Evolutionary conservation across 2,888 invertebrate genomes (phyloP).

Genomic region (Drosophila subsilvestris): DNA sequence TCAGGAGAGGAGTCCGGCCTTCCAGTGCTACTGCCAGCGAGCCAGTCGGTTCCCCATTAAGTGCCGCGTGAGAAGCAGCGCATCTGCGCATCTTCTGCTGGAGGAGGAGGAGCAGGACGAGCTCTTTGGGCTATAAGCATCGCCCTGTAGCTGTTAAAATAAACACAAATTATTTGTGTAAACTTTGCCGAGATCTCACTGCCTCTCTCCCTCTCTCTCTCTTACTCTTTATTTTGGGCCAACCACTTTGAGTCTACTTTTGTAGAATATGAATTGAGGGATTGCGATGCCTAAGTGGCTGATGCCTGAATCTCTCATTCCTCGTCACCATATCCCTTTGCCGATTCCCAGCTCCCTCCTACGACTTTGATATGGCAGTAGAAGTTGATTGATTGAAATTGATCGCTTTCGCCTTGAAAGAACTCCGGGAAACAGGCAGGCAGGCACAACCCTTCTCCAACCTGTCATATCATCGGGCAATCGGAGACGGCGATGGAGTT

Average conservation of each 20-base stretch:
- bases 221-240: background rate
- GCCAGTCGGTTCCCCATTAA: conserved; percentile 57
- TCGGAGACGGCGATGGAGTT: conserved; percentile 2
- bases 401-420: conserved; percentile 53
- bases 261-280: conserved; percentile 46
- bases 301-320: background rate
- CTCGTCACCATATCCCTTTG: conserved; percentile 3
- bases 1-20: conserved; percentile 48
- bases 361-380: conserved; percentile 58
- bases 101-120: conserved; percentile 4
- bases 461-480: conserved; percentile 34
- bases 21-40: conserved; percentile 11
- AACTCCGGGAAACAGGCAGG: conserved; percentile 1
- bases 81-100: conserved; percentile 48
- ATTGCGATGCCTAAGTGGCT: conserved; percentile 61
- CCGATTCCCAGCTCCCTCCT: conserved; percentile 7
- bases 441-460: conserved; percentile 32
- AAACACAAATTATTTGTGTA: conserved; percentile 79
- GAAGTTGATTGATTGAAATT: conserved; percentile 76
- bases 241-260: conserved; percentile 5
- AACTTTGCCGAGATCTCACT: conserved; percentile 66
- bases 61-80: conserved; percentile 70
- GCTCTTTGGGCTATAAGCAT: conserved; percentile 50
- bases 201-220: conserved; percentile 36
- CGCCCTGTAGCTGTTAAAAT: conserved; percentile 72